A percentile compares a stretch with the other conserved stretches of the same genome.
These are phyloP conservation scores for Hypercompe scribonia DNA, from an alignment of 2,888 invertebrate genomes.

Conservation along the genomic window DNA sequence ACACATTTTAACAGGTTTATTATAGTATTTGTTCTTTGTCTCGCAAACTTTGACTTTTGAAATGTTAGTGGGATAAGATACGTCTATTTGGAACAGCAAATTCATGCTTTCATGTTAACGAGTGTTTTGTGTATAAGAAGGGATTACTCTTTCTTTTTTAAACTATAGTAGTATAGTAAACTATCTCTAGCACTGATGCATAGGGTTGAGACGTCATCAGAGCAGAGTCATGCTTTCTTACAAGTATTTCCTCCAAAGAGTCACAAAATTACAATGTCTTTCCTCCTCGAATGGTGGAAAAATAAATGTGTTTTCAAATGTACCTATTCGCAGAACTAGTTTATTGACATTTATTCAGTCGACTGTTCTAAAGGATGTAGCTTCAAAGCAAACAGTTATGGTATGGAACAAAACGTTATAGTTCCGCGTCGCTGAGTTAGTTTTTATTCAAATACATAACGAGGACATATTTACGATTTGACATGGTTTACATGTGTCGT, in stretches of 20 bases:
- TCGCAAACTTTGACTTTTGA: background rate
- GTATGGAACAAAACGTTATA: conserved; percentile 16
- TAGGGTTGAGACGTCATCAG: background rate
- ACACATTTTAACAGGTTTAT: background rate
- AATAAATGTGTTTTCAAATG: no score
- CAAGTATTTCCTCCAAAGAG: background rate
- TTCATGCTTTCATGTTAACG: background rate
- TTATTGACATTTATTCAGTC: background rate
- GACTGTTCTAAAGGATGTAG: background rate
- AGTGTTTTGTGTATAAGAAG: background rate
- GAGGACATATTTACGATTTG: conserved; percentile 7
- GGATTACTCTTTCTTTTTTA: background rate
- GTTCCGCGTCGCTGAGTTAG: conserved; percentile 14
- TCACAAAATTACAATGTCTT: background rate
- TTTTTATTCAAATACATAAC: conserved; percentile 15
- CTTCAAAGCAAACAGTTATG: background rate
- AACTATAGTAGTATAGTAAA: background rate
- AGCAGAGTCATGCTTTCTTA: background rate
- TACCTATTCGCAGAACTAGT: background rate
- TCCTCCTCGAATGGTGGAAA: background rate
- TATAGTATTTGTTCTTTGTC: background rate
- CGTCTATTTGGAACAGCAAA: background rate
- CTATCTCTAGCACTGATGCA: background rate
- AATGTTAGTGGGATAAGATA: background rate
- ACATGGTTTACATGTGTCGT: conserved; percentile 5